Percentiles rank a stretch among this genome's conserved stretches.
Conservation (phyloP, 2,797 vertebrate genomes). For the Neosilurus hyrtlii region DNA sequence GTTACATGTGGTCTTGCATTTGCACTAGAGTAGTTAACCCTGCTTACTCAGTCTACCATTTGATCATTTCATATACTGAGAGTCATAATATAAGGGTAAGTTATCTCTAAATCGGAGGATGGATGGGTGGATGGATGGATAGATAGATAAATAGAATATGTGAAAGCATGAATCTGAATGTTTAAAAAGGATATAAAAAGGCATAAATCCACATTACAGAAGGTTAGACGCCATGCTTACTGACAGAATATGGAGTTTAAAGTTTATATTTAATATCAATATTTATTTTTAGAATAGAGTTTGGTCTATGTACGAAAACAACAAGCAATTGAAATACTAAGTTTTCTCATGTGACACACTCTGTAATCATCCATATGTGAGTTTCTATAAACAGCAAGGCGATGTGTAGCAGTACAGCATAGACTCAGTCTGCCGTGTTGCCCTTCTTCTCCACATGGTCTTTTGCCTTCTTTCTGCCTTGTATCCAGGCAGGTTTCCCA, state of each 20-base stretch:
- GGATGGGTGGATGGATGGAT: too few species aligned
- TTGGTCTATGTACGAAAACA: neutral
- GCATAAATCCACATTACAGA: neutral
- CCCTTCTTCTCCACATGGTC: conserved; percentile 52
- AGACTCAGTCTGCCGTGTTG: conserved; percentile 26
- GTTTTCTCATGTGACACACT: conserved; percentile 15
- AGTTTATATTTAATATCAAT: too few species aligned
- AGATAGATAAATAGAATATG: neutral
- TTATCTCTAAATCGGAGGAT: conserved; percentile 8
- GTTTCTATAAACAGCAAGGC: conserved; percentile 24
- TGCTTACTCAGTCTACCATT: conserved; percentile 3
- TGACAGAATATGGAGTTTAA: neutral
- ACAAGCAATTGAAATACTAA: neutral
- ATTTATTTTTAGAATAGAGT: neutral
- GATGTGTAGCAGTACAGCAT: conserved; percentile 33
- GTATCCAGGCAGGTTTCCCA: conserved; percentile 32
- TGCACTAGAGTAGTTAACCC: conserved; percentile 39
- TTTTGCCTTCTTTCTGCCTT: conserved; percentile 49
- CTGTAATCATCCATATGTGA: conserved; percentile 27
- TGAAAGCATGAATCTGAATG: neutral
- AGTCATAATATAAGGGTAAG: conserved; percentile 30
- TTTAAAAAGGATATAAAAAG: neutral
- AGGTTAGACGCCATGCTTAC: neutral
- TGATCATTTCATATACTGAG: conserved; percentile 1
- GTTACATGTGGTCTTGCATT: conserved; percentile 40